Conservation (phyloP, 92 coral and sea anemone genomes). For the Nematostella vectensis region DNA sequence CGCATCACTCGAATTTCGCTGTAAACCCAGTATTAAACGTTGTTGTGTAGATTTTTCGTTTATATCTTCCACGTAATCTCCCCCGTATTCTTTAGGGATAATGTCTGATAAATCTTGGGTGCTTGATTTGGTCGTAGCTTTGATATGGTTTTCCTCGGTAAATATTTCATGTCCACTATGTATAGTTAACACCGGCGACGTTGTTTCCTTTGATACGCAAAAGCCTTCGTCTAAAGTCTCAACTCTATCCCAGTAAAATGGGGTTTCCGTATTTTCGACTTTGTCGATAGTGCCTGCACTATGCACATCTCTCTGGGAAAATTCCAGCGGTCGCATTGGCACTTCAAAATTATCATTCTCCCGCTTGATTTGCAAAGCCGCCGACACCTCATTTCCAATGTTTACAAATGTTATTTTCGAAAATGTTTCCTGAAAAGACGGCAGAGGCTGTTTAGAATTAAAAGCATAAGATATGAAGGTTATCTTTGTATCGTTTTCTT, state of each 20-base stretch:
- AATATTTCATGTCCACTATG: neutral
- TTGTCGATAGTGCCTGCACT: neutral
- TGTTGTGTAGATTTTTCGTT: neutral
- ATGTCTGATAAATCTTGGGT: neutral
- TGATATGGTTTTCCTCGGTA: neutral
- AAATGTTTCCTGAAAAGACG: conserved; percentile 72
- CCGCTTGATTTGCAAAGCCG: neutral
- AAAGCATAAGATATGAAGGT: conserved; percentile 71
- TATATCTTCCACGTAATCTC: neutral
- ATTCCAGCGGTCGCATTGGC: conserved; percentile 7
- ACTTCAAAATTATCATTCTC: neutral
- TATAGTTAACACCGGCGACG: neutral
- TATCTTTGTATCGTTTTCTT: conserved; percentile 41
- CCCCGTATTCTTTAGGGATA: neutral
- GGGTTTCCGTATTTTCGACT: neutral
- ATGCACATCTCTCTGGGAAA: conserved; percentile 3
- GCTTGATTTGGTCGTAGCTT: neutral
- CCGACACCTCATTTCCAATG: conserved; percentile 9
- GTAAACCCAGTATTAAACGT: neutral
- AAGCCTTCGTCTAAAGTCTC: conserved; percentile 69
- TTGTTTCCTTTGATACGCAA: conserved; percentile 20
- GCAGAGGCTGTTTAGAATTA: conserved; percentile 60
- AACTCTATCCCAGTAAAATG: conserved; percentile 42
- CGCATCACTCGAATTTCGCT: neutral
- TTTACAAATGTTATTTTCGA: conserved; percentile 15